phyloP scores from a whole-genome alignment of 2,113 vertebrate species.

The human region DNA sequence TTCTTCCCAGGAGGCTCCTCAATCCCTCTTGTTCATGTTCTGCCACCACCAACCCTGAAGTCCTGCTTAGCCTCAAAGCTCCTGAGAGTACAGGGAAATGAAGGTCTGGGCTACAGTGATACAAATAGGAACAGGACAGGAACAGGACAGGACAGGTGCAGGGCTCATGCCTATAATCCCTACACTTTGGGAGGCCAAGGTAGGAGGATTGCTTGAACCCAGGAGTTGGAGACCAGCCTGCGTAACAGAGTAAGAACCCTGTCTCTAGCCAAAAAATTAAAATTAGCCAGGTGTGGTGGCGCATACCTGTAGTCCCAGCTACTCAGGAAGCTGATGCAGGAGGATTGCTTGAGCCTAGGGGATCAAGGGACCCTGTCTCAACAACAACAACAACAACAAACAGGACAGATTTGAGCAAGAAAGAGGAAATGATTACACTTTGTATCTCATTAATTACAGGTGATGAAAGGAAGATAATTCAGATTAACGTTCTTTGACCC shows the following conservation, averaged over 20 bases:
- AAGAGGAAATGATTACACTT: background rate
- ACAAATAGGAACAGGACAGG: background rate
- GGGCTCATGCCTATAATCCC: too few species aligned
- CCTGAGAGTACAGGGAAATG: background rate
- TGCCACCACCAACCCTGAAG: background rate
- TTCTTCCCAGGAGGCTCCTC: background rate
- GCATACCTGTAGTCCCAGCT: too few species aligned
- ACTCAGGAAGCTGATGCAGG: too few species aligned
- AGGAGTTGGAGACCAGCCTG: too few species aligned
- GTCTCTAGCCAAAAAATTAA: too few species aligned
- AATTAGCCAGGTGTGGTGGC: too few species aligned
- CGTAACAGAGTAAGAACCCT: too few species aligned
- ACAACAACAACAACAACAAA: background rate
- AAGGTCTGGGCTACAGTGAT: background rate
- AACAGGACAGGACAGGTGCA: background rate
- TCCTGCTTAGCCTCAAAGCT: background rate
- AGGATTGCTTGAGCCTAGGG: too few species aligned
- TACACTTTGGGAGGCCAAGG: too few species aligned
- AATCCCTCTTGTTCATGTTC: rapidly evolving
- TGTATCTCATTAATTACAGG: background rate
- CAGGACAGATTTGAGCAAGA: background rate
- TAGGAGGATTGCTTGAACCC: too few species aligned
- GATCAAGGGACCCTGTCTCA: too few species aligned
- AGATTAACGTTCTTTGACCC: background rate
- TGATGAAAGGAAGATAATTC: background rate